Conservation (phyloP, 2,888 invertebrate species). For the Lepidochitona cinerea region DNA sequence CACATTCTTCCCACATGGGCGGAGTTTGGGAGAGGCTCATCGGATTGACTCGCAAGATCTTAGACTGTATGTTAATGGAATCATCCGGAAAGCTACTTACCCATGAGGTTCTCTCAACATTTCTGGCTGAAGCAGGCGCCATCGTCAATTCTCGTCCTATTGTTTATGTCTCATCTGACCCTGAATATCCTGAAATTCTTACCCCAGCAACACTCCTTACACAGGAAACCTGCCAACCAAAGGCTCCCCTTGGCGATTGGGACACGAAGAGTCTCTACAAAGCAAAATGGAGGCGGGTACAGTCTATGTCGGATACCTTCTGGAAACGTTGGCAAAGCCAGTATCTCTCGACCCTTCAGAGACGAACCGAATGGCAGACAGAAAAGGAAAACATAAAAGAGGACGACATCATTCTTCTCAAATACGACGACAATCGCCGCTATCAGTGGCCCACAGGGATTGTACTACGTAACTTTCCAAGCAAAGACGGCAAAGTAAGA, state of each 20-base stretch:
- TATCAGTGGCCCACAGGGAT: constrained; percentile 18
- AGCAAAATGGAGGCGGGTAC: constrained; percentile 27
- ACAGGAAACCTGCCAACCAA: background rate
- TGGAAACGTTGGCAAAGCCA: constrained; percentile 24
- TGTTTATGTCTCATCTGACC: constrained; percentile 25
- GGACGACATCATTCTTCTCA: constrained; percentile 16
- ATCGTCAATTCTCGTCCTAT: constrained; percentile 32
- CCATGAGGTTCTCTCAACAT: constrained; percentile 29
- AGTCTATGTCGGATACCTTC: constrained; percentile 24
- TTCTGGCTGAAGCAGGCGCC: constrained; percentile 28
- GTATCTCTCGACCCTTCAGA: constrained; percentile 24
- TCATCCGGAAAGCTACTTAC: constrained; percentile 11
- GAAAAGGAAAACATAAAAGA: background rate
- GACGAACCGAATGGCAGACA: constrained; percentile 16
- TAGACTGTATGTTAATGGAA: constrained; percentile 23
- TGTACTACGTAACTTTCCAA: constrained; percentile 2
- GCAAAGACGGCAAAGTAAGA: constrained; percentile 8
- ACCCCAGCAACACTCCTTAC: constrained; percentile 25
- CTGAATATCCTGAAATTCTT: constrained; percentile 21
- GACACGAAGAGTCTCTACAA: constrained; percentile 22
- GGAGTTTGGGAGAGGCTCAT: background rate
- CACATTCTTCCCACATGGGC: background rate
- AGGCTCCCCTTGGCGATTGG: background rate
- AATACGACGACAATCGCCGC: background rate
- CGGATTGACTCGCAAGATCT: constrained; percentile 10